Evolutionary conservation across 2,797 vertebrate species (phyloP).

Genomic region (Philypnodon macrostomus): DNA sequence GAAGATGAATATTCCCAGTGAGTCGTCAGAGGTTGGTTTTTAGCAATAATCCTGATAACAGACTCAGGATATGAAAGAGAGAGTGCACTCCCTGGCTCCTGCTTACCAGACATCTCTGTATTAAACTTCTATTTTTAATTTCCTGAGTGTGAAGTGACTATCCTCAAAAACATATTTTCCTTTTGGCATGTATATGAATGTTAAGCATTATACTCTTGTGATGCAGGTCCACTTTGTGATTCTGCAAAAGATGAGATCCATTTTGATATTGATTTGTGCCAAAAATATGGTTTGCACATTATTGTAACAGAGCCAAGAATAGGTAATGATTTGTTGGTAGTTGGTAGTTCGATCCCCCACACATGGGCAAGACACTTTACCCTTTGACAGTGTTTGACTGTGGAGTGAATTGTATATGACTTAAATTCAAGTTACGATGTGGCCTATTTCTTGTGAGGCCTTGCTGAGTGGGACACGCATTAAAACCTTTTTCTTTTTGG

Average conservation of each 20-base stretch:
- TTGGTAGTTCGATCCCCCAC: too few relatives aligned
- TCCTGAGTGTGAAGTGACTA: constrained; percentile 44
- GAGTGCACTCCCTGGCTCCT: constrained; percentile 2
- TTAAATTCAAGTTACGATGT: too few relatives aligned
- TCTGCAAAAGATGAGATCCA: constrained; percentile 12
- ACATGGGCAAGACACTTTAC: too few relatives aligned
- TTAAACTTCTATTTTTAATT: constrained; percentile 50
- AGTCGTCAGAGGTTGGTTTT: constrained; percentile 1
- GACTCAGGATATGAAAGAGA: constrained; percentile 32
- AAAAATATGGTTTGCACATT: constrained; percentile 10
- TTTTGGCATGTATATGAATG: constrained; percentile 27
- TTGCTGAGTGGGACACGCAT: constrained; percentile 38
- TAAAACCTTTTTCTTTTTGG: constrained; percentile 50
- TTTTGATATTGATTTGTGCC: constrained; percentile 26
- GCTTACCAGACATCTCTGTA: constrained; percentile 29
- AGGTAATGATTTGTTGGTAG: too few relatives aligned
- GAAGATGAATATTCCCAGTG: neutral
- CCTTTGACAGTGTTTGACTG: too few relatives aligned
- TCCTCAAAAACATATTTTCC: constrained; percentile 34
- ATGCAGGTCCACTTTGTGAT: constrained; percentile 22
- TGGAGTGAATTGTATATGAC: too few relatives aligned
- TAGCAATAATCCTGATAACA: constrained; percentile 16
- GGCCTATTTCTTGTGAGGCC: constrained; percentile 41
- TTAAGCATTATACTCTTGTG: constrained; percentile 26
- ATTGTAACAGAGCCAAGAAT: too few relatives aligned